These are phyloP conservation scores for Drosophila kikkawai DNA, from an alignment of 1,140 invertebrate species.

Conservation along the genomic window DNA sequence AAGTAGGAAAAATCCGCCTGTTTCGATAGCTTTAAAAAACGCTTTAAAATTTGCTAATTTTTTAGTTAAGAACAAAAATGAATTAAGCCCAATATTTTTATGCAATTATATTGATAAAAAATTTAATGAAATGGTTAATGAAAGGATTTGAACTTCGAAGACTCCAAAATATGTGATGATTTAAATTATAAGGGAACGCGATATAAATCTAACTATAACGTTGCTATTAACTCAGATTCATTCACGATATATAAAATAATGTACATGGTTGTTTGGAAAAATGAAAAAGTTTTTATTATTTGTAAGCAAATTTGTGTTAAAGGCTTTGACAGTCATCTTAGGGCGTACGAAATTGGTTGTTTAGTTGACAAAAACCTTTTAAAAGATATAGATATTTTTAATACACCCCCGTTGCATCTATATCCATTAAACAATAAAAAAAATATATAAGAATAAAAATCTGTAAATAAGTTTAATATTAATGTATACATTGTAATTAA, in stretches of 20 bases:
- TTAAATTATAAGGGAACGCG: background rate
- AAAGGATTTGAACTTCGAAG: background rate
- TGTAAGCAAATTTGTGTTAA: no score
- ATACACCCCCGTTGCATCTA: no score
- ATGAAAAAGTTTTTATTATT: background rate
- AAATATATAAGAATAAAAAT: no score
- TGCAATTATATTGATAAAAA: background rate
- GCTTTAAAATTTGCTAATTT: background rate
- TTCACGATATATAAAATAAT: background rate
- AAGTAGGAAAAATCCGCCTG: no score
- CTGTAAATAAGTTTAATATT: no score
- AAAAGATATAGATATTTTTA: no score
- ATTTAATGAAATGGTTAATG: background rate
- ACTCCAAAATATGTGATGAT: background rate
- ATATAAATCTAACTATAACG: no score
- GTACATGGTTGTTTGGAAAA: background rate
- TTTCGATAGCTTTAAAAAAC: background rate
- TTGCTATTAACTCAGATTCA: no score
- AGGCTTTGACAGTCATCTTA: no score
- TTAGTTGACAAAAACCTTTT: no score
- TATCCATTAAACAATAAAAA: no score
- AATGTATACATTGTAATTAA: no score
- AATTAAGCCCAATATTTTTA: background rate
- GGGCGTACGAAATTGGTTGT: background rate
- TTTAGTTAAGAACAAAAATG: background rate